These are phyloP conservation scores for Rhea americana DNA, from an alignment of 2,113 vertebrate genomes.

Conservation along the genomic window DNA sequence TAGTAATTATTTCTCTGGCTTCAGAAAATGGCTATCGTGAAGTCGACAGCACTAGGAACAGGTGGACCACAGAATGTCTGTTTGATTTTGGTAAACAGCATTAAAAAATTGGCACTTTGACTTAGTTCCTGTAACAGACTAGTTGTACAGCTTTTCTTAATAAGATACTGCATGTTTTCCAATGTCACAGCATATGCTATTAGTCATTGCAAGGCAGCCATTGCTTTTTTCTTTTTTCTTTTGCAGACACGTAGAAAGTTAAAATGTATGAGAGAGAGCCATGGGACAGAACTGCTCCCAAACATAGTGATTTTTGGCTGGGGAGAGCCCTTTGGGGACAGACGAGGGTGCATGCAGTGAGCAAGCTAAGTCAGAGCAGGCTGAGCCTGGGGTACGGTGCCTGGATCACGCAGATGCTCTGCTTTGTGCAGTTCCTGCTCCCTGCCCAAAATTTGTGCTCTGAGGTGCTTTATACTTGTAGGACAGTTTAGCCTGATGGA, in stretches of 20 bases:
- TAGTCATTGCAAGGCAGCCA: not conserved
- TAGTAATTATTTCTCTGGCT: constrained; percentile 66
- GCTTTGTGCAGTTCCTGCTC: constrained; percentile 35
- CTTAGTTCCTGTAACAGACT: constrained; percentile 12
- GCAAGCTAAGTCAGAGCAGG: constrained; percentile 5
- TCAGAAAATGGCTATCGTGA: constrained; percentile 22
- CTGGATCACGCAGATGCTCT: constrained; percentile 39
- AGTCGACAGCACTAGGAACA: constrained; percentile 36
- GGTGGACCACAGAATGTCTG: constrained; percentile 62
- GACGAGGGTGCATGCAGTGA: constrained; percentile 17
- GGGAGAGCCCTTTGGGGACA: constrained; percentile 8
- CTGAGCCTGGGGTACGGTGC: not conserved
- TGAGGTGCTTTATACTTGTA: constrained; percentile 54
- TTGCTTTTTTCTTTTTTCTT: not conserved
- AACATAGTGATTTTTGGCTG: not conserved
- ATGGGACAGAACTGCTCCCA: not conserved
- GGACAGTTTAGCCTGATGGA: constrained; percentile 50
- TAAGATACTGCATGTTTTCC: constrained; percentile 23
- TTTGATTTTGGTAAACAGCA: constrained; percentile 65
- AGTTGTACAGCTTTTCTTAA: constrained; percentile 36
- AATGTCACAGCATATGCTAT: not conserved
- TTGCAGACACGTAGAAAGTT: not conserved
- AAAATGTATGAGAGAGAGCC: not conserved
- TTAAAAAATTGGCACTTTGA: constrained; percentile 58
- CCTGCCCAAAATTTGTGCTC: constrained; percentile 43